Evolutionary conservation across 2,797 vertebrate genomes (phyloP).

Genomic region (Steatocranus sp.): DNA sequence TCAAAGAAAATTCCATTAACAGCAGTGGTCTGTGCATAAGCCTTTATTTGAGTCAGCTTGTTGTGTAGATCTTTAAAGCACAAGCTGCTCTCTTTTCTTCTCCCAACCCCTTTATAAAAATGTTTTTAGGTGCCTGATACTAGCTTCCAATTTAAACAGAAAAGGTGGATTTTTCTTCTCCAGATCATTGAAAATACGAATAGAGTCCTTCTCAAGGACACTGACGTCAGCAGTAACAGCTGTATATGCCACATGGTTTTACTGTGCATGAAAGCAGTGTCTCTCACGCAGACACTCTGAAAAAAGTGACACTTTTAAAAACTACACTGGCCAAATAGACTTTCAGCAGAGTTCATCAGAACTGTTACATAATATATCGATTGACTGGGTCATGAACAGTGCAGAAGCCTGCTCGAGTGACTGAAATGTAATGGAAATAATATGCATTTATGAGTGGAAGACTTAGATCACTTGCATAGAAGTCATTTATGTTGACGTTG

Average conservation of each 20-base stretch:
- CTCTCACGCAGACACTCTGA: not conserved
- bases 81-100: not conserved
- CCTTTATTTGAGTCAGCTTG: not conserved
- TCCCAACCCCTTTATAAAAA: not conserved
- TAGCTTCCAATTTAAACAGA: not conserved
- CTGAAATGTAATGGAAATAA: not conserved
- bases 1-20: slow-evolving; percentile 36
- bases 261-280: not conserved
- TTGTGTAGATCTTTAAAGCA: not conserved
- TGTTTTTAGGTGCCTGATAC: not conserved
- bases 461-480: not conserved
- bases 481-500: fast-evolving
- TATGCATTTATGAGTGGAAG: not conserved
- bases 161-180: not conserved
- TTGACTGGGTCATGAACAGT: not conserved
- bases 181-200: not conserved
- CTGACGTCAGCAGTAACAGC: not conserved
- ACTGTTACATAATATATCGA: not conserved
- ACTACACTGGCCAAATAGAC: not conserved
- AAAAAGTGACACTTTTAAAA: not conserved
- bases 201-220: not conserved
- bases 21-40: not conserved
- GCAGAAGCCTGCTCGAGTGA: not conserved
- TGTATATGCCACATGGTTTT: not conserved
- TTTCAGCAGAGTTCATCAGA: not conserved